Evolutionary conservation across 2,888 invertebrate species (phyloP), one percentile per base, ranked within the genome.

Genomic region (Drosophila mulleri): DNA sequence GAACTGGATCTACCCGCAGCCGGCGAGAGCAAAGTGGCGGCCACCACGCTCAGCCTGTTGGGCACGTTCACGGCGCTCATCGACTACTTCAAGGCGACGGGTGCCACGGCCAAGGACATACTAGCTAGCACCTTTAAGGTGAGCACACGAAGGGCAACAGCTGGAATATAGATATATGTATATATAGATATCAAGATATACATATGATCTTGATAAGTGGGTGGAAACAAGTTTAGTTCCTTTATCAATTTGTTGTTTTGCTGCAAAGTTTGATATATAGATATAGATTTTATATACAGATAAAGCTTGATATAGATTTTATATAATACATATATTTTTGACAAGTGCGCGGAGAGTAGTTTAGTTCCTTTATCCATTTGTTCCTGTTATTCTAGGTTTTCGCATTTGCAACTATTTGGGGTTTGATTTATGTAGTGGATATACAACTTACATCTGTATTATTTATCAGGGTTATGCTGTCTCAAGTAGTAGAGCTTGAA

Each of bases 81-180:
- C 29, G 92, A 92, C 74, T 92, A 91, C 67, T 93, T 92, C 37
- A 91, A 91, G 66, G 93, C 92, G 56, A 88, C 90, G 8, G 90
- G 88, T 16, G 92, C 91, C 45, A 89, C 90, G 67, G 91, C 92
- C 67, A 93, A 93, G 83, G 91, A 92, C 62, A 93, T 93, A 91
- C 83, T 93, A 42, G 87, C 91, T 35, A 88, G 78, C 75, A 92
- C 92, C 29, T 91, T 92, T 47, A 93, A 92, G 89, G 93, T 92
- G 45, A 68, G 69, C 56, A 11, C 12, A 8, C 32, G 7, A 3
- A 5, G 18, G 32, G 29, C 1, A n/a, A 11, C 2, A 29, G 48
- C 2, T 16, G 2, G 26, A 26, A 8, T 18, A 11, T 11, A 11
- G 14, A 47, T 47, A 47, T 9, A 16, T 47, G 8, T 47, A 16